Percentiles rank a stretch among this genome's conserved stretches.
Evolutionary conservation across 1,140 invertebrate genomes (phyloP).

Genomic region (Cyrtorhinus lividipennis): DNA sequence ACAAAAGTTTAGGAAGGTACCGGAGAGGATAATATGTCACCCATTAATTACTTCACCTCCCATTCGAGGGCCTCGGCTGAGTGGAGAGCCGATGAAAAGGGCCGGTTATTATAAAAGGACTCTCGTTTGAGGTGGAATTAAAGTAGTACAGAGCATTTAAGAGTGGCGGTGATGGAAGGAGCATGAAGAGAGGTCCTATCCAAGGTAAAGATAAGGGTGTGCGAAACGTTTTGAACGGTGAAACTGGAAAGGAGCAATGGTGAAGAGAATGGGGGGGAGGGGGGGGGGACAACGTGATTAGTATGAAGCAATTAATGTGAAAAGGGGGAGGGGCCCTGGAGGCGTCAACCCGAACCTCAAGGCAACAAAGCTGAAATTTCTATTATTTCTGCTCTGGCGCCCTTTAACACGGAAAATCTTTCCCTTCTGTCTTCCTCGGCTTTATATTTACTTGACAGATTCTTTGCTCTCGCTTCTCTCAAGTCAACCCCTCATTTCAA

Average conservation of each 20-base stretch:
- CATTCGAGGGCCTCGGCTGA: neutral
- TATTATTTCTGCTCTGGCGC: conserved; percentile 24
- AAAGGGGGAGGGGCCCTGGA: neutral
- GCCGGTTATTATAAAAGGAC: conserved; percentile 2
- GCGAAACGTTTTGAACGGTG: neutral
- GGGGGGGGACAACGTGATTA: conserved; percentile 14
- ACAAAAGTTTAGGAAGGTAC: conserved; percentile 1
- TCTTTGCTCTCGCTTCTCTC: too few species aligned
- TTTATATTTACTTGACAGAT: conserved; percentile 11
- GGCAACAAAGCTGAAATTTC: conserved; percentile 20
- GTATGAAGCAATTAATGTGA: conserved; percentile 16
- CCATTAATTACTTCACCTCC: conserved; percentile 12
- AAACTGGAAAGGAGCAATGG: neutral
- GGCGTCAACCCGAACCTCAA: neutral
- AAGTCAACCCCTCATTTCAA: conserved; percentile 2
- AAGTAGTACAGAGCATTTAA: conserved; percentile 10
- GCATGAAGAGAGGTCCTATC: too few species aligned
- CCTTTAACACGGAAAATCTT: conserved; percentile 8
- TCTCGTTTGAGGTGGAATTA: neutral
- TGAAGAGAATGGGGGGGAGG: neutral
- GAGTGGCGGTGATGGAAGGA: too few species aligned
- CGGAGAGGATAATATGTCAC: conserved; percentile 6
- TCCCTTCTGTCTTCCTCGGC: conserved; percentile 2
- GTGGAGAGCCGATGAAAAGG: too few species aligned
- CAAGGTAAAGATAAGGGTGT: too few species aligned